Evolutionary conservation across 2,113 vertebrate genomes (phyloP).

Genomic region (Antechinus stuartii): DNA sequence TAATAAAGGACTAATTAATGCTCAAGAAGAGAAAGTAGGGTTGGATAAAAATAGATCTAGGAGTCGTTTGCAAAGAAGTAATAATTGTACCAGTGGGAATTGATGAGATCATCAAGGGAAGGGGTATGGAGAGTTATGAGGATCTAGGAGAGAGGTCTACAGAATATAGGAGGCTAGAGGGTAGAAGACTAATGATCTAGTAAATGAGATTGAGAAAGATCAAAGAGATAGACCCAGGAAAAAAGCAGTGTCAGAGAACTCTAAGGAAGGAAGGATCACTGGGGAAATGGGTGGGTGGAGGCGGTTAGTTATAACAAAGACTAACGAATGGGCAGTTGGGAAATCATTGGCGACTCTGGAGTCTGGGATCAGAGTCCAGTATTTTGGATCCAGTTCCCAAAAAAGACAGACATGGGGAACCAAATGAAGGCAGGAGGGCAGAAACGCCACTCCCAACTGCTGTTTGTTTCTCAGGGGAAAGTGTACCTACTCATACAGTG

Average conservation of each 20-base stretch:
- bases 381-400: constrained; percentile 43
- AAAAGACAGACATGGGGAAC: constrained; percentile 17
- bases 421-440: constrained; percentile 41
- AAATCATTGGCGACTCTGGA: background rate
- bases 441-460: background rate
- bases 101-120: background rate
- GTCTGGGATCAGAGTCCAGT: constrained; percentile 38
- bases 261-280: background rate
- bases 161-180: background rate
- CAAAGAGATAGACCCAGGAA: background rate
- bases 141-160: background rate
- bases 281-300: background rate
- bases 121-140: background rate
- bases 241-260: background rate
- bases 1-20: background rate
- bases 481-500: no score
- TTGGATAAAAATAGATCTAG: background rate
- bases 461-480: no score
- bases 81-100: background rate
- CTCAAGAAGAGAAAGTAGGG: background rate
- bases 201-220: background rate
- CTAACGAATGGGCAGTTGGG: background rate
- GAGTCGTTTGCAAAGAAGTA: background rate
- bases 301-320: background rate
- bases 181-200: background rate